Percentiles rank a stretch among this genome's conserved stretches.
These are phyloP conservation scores for Coecobrya sp. DNA, from an alignment of 2,888 invertebrate genomes.

Conservation along the genomic window DNA sequence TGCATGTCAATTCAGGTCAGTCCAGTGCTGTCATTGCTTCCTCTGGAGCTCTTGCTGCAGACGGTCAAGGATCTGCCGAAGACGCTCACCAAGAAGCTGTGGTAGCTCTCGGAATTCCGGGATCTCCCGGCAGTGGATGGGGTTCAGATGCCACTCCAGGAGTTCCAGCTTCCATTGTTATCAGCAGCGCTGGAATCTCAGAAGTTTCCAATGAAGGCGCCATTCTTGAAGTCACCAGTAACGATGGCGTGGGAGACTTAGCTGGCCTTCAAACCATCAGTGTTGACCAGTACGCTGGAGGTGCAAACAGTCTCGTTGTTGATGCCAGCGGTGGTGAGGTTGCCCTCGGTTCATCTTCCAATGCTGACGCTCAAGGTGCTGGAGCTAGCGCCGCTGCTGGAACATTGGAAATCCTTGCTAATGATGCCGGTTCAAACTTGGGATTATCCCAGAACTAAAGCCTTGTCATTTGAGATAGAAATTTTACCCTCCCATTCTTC, in stretches of 20 bases:
- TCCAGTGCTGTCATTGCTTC: background rate
- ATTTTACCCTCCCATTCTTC: too few relatives aligned
- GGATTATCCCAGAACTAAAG: constrained; percentile 18
- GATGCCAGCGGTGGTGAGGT: constrained; percentile 55
- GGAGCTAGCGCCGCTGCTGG: constrained; percentile 64
- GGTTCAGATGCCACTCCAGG: constrained; percentile 33
- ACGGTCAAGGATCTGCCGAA: constrained; percentile 46
- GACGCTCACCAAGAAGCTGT: constrained; percentile 52
- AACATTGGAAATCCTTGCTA: constrained; percentile 15
- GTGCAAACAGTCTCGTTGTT: constrained; percentile 30
- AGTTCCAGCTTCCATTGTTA: constrained; percentile 58
- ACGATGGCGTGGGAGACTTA: constrained; percentile 47
- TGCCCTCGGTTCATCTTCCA: constrained; percentile 37
- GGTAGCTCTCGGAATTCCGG: constrained; percentile 56
- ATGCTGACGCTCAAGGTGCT: constrained; percentile 25
- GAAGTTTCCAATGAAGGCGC: constrained; percentile 35
- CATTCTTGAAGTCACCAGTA: constrained; percentile 63
- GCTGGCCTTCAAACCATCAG: constrained; percentile 39
- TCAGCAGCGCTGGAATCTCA: constrained; percentile 42
- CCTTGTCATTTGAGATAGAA: too few relatives aligned
- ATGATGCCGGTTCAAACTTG: background rate
- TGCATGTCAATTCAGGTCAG: constrained; percentile 25
- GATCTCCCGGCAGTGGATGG: constrained; percentile 43
- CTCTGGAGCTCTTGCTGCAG: constrained; percentile 49
- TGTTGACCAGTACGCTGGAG: constrained; percentile 33